Evolutionary conservation across 2,888 invertebrate species (phyloP), one percentile per base, ranked within the genome.

Genomic region (Neuroscelio doddi): DNA sequence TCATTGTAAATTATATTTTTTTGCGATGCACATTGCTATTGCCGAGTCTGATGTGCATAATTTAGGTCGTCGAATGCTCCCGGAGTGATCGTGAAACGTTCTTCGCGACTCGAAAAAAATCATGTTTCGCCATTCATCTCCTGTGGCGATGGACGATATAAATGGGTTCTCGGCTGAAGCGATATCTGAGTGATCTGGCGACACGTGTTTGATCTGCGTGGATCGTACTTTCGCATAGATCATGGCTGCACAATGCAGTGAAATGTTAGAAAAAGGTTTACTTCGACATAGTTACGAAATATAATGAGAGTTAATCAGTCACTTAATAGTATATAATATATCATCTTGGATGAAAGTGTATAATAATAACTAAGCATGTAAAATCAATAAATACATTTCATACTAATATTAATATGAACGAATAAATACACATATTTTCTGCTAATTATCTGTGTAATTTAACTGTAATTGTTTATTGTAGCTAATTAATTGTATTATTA

Each of bases 61-160:
- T 64, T 50, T 9, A 64, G 64, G 64, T 64, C 58, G 64, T 64
- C 58, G 45, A 64, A 52, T 36, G 63, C 57, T 63, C 52, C 52
- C 41, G 58, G 49, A 58, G 64, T 41, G 53, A 55, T 58, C 64
- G 53, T 49, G 58, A 58, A 58, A 49, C 64, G 53, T 53, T 64
- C 51, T 34, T 59, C 34, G 36, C 9, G 27, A 46, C 8, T 27
- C 41, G 50, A 38, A 46, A 59, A 44, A 59, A 52, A 52, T 39
- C 16, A 34, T 30, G 27, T 55, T 64, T 64, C 64, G 46, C 34
- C 59, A 64, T 59, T 58, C 42, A 52, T 58, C 64, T 59, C 64
- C 51, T 45, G 49, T 55, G 38, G 55, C 55, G 51, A 55, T 59
- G 53, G 42, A 55, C 51, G 42, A 50, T 41, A 32, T 39, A 52